Base-by-base conservation (phyloP, 1,140 invertebrate genomes). In the Zophobas morio region DNA sequence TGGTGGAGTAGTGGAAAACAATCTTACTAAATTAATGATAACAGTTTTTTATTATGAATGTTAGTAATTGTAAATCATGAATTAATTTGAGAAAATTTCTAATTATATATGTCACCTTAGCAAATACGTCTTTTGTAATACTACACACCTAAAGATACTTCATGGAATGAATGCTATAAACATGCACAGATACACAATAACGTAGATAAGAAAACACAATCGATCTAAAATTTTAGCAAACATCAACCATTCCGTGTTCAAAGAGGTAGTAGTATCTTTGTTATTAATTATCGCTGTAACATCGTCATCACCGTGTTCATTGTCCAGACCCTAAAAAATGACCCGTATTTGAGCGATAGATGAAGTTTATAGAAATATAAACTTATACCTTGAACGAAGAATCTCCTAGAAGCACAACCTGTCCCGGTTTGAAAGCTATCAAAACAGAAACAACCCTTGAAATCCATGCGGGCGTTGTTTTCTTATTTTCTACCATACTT, bases 181-280 rank as follows among this genome's bases (percentile, higher is more conserved):
- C 78, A 84, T 80, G n/a, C 75, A 60, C 34, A 82, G 60, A 74
- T 84, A 84, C 47, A 78, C 60, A 8, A 84, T 42, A 2, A 82
- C 47, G 34, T 81, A 83, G 53, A 49, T 37, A 6, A 80, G 66
- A 73, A 84, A 82, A 36, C 81, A 78, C n/a, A 83, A 46, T 34
- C 81, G 77, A 73, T 84, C 84, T 6, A 84, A 74, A 53, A 84
- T 74, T 71, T 82, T 81, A 2, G 60, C 81, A 35, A 84, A 76
- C 56, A 82, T 54, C 3, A 60, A n/a, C 84, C 84, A 84, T 35
- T 82, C 81, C 6, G 60, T 70, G 20, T 75, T 51, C 36, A 20
- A 20, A 20, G 20, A 20, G 20, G 20, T 20, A 20, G 66, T 20
- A 34, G 46, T 47, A 39, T 35, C 51, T 1, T 40, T 49, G 32